A percentile compares a stretch with the other conserved stretches of the same genome.
These are phyloP conservation scores for Epinotia nisella DNA, from an alignment of 2,888 invertebrate species.

Conservation along the genomic window DNA sequence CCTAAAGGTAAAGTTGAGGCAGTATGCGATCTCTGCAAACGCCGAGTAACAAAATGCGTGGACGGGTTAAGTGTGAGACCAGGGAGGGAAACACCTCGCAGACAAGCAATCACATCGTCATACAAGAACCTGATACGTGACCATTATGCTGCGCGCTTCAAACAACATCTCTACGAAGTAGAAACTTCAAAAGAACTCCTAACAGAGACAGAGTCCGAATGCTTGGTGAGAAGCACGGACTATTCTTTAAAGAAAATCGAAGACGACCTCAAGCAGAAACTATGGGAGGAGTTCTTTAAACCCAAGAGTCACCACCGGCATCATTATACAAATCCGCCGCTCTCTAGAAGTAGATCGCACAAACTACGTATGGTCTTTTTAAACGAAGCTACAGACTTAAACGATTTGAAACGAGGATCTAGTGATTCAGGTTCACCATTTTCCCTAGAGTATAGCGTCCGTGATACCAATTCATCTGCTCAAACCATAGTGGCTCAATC, in stretches of 20 bases:
- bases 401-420: neutral
- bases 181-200: neutral
- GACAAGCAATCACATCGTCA: neutral
- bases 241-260: constrained; percentile 1
- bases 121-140: neutral
- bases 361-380: constrained; percentile 15
- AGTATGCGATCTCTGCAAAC: neutral
- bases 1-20: neutral
- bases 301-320: neutral
- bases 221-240: constrained; percentile 6
- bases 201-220: neutral
- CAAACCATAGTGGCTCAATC: neutral
- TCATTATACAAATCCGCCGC: neutral
- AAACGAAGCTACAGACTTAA: neutral
- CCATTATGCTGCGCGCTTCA: neutral
- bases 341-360: neutral
- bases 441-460: neutral
- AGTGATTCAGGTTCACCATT: neutral
- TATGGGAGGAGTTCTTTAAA: constrained; percentile 1
- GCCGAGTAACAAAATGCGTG: neutral
- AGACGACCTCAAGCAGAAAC: constrained; percentile 2
- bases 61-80: neutral
- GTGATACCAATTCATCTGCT: neutral
- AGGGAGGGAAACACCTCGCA: neutral
- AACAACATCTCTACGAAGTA: neutral